phyloP scores from a whole-genome alignment of 2,888 invertebrate species.

The Drosophila cognata region DNA sequence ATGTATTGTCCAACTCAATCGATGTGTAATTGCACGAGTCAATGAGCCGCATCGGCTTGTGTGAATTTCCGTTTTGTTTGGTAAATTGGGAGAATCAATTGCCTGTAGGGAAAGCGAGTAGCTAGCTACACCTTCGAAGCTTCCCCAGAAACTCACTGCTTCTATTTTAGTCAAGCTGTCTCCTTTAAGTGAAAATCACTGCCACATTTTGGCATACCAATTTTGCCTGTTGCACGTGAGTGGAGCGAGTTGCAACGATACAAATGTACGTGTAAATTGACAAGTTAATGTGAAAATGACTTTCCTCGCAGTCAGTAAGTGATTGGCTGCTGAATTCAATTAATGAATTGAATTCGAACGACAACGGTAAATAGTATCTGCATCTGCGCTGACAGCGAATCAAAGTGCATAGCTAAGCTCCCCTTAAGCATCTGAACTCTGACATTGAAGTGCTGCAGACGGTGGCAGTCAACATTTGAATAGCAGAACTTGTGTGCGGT shows the following conservation, averaged over 20 bases:
- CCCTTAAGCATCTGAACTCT: constrained; percentile 9
- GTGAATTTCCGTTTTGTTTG: constrained; percentile 52
- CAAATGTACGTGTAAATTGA: constrained; percentile 23
- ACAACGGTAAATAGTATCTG: constrained; percentile 45
- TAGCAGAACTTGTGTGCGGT: constrained; percentile 3
- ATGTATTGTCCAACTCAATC: constrained; percentile 24
- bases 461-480: not conserved
- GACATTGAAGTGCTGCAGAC: not conserved
- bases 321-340: constrained; percentile 64
- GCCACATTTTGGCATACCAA: constrained; percentile 34
- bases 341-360: constrained; percentile 55
- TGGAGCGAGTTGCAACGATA: not conserved
- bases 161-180: not conserved
- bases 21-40: constrained; percentile 62
- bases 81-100: constrained; percentile 77
- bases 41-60: constrained; percentile 50
- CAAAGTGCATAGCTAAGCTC: constrained; percentile 32
- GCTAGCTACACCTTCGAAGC: constrained; percentile 31
- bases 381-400: constrained; percentile 34
- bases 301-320: constrained; percentile 38
- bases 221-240: constrained; percentile 53
- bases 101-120: constrained; percentile 32
- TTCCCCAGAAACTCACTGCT: not conserved
- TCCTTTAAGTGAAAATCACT: constrained; percentile 17
- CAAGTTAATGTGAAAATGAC: constrained; percentile 38